Base-by-base conservation (phyloP, 2,797 vertebrate species). In the Cephalopachus bancanus region DNA sequence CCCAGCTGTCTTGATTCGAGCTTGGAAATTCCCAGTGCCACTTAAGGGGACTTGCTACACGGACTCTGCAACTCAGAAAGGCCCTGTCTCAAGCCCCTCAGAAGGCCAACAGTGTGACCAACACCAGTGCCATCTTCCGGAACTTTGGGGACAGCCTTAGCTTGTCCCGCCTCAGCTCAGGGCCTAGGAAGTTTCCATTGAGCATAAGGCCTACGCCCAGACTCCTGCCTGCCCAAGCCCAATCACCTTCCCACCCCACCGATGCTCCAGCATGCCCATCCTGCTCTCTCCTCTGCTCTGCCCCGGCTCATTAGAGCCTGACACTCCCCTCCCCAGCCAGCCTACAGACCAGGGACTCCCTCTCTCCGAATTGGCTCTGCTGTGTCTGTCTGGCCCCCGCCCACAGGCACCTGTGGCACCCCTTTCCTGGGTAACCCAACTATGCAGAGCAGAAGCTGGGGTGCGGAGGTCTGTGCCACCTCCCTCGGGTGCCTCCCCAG, bases 61-160 rank as follows among this genome's bases (percentile, higher is more conserved):
- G 15, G 28, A 72, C 30, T 71, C 90, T 26, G 10, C 16, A 5
- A 37, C 62, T 76, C 30, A 14, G 28, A 89, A 78, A 28, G 44
- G 6, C 12, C 15, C 44, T 4, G 0, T 26, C 3, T 20, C 24
- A 59, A 1, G 5, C 6, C 33, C 49, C 26, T 1, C 14, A 1
- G 20, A 16, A 37, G 59, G 30, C 26, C 93, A 22, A 7, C 33
- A 24, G 72, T 1, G 12, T 28, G n/a, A 59, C 79, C 64, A 7
- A 15, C 20, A 1, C 9, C 53, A 10, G 10, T 1, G 0, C 33
- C 30, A 12, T 55, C 93, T 91, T 92, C 86, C 1, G 1, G 16
- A 67, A 57, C 11, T 49, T 20, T n/a, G 16, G 4, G 37, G 37
- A 37, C 37, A 37, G 5, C n/a, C 67, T 53, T 37, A 28, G 69